Percentiles rank a stretch among this genome's conserved stretches.
Conservation (phyloP, 2,888 invertebrate species). For the Caenorhabditis sp. region DNA sequence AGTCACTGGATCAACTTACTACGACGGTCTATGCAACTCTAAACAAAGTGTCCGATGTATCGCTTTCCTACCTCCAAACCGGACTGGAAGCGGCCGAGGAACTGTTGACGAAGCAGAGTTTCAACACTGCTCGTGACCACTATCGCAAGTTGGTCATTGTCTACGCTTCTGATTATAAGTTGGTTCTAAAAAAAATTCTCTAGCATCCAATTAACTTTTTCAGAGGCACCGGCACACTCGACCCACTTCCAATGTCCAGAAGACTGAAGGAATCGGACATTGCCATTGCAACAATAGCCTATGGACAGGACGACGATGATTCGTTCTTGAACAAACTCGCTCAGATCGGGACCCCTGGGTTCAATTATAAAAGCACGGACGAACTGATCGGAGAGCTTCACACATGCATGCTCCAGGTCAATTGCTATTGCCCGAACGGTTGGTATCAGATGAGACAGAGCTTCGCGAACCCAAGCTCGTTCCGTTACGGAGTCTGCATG, state of each 20-base stretch:
- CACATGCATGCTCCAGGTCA: conserved; percentile 18
- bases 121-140: conserved; percentile 26
- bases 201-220: too few species aligned
- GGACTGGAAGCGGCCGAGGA: conserved; percentile 43
- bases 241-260: conserved; percentile 23
- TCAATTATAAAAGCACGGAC: neutral
- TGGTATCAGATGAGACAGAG: conserved; percentile 33
- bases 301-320: conserved; percentile 8
- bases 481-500: conserved; percentile 35
- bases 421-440: conserved; percentile 50
- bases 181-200: too few species aligned
- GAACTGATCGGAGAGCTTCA: neutral
- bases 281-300: conserved; percentile 21
- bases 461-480: neutral
- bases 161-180: conserved; percentile 57
- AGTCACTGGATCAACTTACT: conserved; percentile 21
- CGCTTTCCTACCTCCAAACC: conserved; percentile 6
- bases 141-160: conserved; percentile 50
- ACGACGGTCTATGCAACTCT: neutral
- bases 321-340: conserved; percentile 6
- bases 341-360: conserved; percentile 12
- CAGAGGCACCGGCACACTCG: neutral
- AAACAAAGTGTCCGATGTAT: neutral
- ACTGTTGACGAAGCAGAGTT: conserved; percentile 23
- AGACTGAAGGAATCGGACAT: conserved; percentile 15